Conservation (phyloP, 2,888 invertebrate genomes). For the Alloscopus bannaensis region DNA sequence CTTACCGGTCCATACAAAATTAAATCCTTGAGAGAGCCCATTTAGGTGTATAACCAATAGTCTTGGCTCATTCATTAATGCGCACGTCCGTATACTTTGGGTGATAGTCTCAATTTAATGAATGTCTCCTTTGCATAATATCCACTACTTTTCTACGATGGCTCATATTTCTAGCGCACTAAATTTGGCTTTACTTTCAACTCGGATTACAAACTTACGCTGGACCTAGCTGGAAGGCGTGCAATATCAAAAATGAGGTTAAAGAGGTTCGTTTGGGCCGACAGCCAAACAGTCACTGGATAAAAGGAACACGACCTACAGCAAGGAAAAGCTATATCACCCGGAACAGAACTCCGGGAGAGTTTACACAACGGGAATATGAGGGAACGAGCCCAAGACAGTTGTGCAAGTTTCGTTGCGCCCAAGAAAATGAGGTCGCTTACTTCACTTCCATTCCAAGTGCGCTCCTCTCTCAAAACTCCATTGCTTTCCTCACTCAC, state of each 20-base stretch:
- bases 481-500: not conserved
- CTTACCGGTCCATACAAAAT: no score
- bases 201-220: no score
- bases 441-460: conserved; percentile 44
- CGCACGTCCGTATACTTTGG: no score
- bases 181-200: no score
- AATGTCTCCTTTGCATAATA: no score
- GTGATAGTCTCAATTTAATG: no score
- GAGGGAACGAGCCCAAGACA: conserved; percentile 32
- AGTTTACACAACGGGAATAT: conserved; percentile 39
- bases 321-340: conserved; percentile 64
- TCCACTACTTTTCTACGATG: no score
- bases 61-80: no score
- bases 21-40: no score
- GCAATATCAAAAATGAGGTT: conserved; percentile 20
- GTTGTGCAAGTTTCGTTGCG: conserved; percentile 57
- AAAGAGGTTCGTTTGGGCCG: conserved; percentile 49
- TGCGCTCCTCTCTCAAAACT: not conserved
- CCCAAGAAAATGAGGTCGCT: conserved; percentile 66
- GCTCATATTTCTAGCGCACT: no score
- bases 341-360: conserved; percentile 46
- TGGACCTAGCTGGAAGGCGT: not conserved
- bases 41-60: no score
- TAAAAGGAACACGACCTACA: conserved; percentile 69
- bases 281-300: conserved; percentile 65